A percentile compares a stretch with the other conserved stretches of the same genome.
phyloP scores from a whole-genome alignment of 2,888 invertebrate species.

The Ecliptopera silaceata region DNA sequence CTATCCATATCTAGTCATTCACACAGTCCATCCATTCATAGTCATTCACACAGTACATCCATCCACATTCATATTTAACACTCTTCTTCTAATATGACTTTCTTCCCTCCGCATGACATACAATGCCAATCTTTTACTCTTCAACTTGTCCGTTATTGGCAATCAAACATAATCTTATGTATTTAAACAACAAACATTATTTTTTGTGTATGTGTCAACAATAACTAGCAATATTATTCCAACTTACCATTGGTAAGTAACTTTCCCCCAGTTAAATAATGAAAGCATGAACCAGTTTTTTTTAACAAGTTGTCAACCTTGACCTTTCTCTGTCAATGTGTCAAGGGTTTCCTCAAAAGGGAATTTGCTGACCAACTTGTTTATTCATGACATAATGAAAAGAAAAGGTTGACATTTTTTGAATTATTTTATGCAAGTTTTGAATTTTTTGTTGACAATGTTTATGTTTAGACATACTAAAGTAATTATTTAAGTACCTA shows the following conservation, averaged over 20 bases:
- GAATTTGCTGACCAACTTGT: slow-evolving; percentile 34
- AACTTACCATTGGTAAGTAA: background rate
- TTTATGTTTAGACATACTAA: too few relatives aligned
- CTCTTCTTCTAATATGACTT: too few relatives aligned
- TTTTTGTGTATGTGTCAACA: background rate
- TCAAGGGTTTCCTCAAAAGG: slow-evolving; percentile 50
- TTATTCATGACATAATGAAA: slow-evolving; percentile 21
- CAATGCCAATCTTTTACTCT: too few relatives aligned
- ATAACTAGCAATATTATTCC: background rate
- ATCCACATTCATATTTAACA: too few relatives aligned
- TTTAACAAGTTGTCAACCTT: slow-evolving; percentile 34
- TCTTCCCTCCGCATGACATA: too few relatives aligned
- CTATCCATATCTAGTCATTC: too few relatives aligned
- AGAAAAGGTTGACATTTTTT: background rate
- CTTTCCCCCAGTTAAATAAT: slow-evolving; percentile 12
- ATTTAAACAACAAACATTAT: too few relatives aligned
- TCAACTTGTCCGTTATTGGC: too few relatives aligned
- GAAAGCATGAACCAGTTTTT: slow-evolving; percentile 20
- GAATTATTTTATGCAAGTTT: background rate
- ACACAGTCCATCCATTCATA: too few relatives aligned
- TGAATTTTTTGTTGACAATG: background rate
- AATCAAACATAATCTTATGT: too few relatives aligned
- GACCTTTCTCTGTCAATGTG: slow-evolving; percentile 45
- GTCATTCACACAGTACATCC: too few relatives aligned
- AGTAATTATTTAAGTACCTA: too few relatives aligned